These are phyloP conservation scores for Gallinago media DNA, from an alignment of 2,113 vertebrate genomes.

Conservation along the genomic window DNA sequence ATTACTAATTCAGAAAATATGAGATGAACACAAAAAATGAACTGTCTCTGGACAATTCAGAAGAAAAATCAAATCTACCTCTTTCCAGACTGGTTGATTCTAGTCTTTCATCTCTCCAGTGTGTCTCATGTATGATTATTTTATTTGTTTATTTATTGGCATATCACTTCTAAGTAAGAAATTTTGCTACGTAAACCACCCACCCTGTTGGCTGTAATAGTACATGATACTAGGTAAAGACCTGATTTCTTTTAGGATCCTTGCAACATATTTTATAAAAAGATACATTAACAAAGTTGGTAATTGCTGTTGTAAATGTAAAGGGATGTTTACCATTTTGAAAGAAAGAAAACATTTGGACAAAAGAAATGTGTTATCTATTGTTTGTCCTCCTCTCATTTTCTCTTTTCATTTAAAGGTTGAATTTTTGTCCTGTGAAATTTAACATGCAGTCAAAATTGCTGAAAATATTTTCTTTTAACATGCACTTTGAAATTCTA, in stretches of 20 bases:
- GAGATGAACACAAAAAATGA: background rate
- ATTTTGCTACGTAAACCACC: background rate
- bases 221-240: background rate
- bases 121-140: background rate
- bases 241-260: background rate
- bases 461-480: background rate
- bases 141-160: background rate
- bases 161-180: background rate
- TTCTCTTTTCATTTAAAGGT: background rate
- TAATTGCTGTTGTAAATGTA: background rate
- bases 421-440: background rate
- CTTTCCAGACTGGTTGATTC: background rate
- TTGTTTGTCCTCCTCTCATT: background rate
- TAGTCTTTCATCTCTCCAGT: background rate
- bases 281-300: fast-evolving
- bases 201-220: background rate
- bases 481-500: background rate
- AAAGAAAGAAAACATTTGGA: background rate
- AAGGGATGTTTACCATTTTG: background rate
- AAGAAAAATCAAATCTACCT: background rate
- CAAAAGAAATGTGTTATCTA: background rate
- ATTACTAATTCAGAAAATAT: background rate
- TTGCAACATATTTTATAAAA: background rate
- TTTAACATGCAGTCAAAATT: background rate
- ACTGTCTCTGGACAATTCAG: background rate